phyloP scores from a whole-genome alignment of 2,797 vertebrate genomes.

The Oophaga sylvatica region DNA sequence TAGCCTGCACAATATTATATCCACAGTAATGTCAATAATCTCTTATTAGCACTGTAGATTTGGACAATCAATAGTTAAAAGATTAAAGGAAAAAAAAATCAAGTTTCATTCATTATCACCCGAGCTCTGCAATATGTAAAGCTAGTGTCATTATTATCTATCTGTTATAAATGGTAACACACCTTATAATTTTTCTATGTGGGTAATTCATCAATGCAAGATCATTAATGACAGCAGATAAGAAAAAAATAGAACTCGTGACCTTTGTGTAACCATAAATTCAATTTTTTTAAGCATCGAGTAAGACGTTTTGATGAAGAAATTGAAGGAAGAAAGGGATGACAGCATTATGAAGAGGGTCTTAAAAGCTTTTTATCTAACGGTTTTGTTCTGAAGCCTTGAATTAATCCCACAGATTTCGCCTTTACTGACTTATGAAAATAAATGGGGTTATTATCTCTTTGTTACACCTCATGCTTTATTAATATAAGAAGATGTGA shows the following conservation, averaged over 20 bases:
- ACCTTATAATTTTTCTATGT: slow-evolving; percentile 47
- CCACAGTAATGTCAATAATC: background rate
- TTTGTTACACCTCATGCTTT: slow-evolving; percentile 36
- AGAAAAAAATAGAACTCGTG: slow-evolving; percentile 49
- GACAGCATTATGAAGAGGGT: slow-evolving; percentile 42
- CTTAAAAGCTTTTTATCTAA: slow-evolving; percentile 35
- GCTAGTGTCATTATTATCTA: slow-evolving; percentile 31
- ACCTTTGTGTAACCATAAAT: slow-evolving; percentile 57
- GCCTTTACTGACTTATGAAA: slow-evolving; percentile 13
- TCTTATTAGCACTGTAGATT: background rate
- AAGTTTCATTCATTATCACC: slow-evolving; percentile 1
- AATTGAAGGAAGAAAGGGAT: slow-evolving; percentile 18
- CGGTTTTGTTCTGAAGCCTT: slow-evolving; percentile 9
- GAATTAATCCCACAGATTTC: slow-evolving; percentile 31
- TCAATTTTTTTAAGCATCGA: slow-evolving; percentile 44
- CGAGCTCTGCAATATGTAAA: slow-evolving; percentile 21
- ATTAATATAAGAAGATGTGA: slow-evolving; percentile 12
- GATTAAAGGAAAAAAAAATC: background rate
- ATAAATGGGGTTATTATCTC: slow-evolving; percentile 32
- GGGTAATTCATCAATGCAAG: slow-evolving; percentile 38
- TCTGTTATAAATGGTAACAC: slow-evolving; percentile 39
- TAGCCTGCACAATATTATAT: background rate
- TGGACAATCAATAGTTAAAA: background rate
- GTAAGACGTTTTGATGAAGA: slow-evolving; percentile 43
- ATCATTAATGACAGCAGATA: slow-evolving; percentile 54